Evolutionary conservation across 2,888 invertebrate genomes (phyloP).

Genomic region (Leptinotarsa haldemani): DNA sequence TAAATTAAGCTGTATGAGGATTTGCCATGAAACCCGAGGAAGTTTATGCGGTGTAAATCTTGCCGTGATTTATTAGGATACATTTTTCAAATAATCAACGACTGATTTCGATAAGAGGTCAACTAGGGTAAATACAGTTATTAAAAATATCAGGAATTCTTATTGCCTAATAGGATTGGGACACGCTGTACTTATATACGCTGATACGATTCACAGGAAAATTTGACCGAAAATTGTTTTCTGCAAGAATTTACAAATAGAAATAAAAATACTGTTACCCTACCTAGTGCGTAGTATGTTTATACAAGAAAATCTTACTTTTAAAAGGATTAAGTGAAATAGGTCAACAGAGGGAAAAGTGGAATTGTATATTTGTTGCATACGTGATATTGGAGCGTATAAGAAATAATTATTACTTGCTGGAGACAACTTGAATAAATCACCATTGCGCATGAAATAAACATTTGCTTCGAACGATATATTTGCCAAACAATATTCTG

Average conservation of each 20-base stretch:
- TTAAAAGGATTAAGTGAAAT: too few relatives aligned
- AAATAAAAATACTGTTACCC: too few relatives aligned
- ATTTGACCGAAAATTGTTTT: background rate
- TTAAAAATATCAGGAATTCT: conserved; percentile 26
- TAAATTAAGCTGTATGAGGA: conserved; percentile 59
- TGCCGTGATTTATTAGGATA: conserved; percentile 54
- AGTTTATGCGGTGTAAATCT: conserved; percentile 30
- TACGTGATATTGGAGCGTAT: too few relatives aligned
- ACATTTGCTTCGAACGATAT: too few relatives aligned
- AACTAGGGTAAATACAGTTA: conserved; percentile 27
- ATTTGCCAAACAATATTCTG: too few relatives aligned
- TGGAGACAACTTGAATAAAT: too few relatives aligned
- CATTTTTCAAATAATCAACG: conserved; percentile 55
- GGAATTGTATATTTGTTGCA: too few relatives aligned
- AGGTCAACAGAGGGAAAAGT: too few relatives aligned
- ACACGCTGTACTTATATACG: conserved; percentile 11
- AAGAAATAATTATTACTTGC: too few relatives aligned
- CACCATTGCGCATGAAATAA: too few relatives aligned
- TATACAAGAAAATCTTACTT: too few relatives aligned
- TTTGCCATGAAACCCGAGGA: conserved; percentile 46
- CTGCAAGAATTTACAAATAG: background rate
- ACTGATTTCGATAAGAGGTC: conserved; percentile 25
- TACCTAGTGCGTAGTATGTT: too few relatives aligned
- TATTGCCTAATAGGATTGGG: conserved; percentile 22
- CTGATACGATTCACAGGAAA: background rate